Percentiles rank a stretch among this genome's conserved stretches.
Evolutionary conservation across 2,888 invertebrate genomes (phyloP).

Genomic region (Lycia hirtaria): DNA sequence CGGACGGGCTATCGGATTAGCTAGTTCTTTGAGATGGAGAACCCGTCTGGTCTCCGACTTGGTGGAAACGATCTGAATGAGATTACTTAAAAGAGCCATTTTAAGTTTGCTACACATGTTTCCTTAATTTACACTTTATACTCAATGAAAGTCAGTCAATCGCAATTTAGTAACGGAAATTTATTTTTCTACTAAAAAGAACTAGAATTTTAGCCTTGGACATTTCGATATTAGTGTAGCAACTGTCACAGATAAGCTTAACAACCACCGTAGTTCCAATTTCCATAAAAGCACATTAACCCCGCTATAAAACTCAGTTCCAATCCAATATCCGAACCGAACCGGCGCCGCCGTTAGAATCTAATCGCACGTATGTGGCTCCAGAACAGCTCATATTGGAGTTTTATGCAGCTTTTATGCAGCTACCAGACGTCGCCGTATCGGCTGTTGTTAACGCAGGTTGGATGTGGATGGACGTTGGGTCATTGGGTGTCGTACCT

Average conservation of each 20-base stretch:
- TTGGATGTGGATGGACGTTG: slow-evolving; percentile 30
- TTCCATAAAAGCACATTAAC: slow-evolving; percentile 28
- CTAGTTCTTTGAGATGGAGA: slow-evolving; percentile 27
- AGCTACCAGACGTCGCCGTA: slow-evolving; percentile 52
- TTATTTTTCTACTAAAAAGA: neutral
- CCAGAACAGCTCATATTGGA: slow-evolving; percentile 46
- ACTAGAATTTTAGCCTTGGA: too few species aligned
- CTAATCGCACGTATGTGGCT: slow-evolving; percentile 50
- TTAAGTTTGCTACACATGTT: neutral
- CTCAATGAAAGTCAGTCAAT: too few species aligned
- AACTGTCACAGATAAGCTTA: neutral
- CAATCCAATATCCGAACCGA: slow-evolving; percentile 40
- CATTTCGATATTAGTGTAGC: too few species aligned
- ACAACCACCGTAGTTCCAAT: slow-evolving; percentile 2
- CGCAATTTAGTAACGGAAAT: neutral
- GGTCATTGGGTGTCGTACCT: too few species aligned
- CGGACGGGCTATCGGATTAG: slow-evolving; percentile 21
- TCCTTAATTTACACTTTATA: neutral
- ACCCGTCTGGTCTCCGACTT: neutral
- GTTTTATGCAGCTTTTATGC: slow-evolving; percentile 61
- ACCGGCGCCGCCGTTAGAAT: slow-evolving; percentile 44
- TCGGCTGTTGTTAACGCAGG: slow-evolving; percentile 35
- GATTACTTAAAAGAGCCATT: slow-evolving; percentile 2
- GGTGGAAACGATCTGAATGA: neutral
- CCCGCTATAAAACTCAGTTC: slow-evolving; percentile 37